phyloP scores from a whole-genome alignment of 2,888 invertebrate species.

The Scelioninae gen. 2 region DNA sequence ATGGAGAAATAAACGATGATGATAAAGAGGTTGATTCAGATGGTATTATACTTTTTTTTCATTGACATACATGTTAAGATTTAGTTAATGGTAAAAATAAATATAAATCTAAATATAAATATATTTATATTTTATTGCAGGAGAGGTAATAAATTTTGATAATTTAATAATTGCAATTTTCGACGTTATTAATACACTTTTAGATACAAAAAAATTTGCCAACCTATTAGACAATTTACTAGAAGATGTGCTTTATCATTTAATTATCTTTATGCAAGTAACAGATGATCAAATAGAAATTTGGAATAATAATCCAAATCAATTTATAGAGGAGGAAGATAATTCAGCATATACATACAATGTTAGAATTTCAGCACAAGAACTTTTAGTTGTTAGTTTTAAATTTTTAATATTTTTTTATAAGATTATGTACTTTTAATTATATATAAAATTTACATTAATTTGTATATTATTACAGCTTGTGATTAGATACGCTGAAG shows the following conservation, averaged over 20 bases:
- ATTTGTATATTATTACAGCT: slow-evolving; percentile 64
- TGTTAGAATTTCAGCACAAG: slow-evolving; percentile 81
- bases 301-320: slow-evolving; percentile 81
- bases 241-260: slow-evolving; percentile 81
- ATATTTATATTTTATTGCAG: slow-evolving; percentile 67
- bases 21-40: slow-evolving; percentile 80
- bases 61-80: too few relatives aligned
- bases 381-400: slow-evolving; percentile 77
- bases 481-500: slow-evolving; percentile 74
- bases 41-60: too few relatives aligned
- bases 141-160: slow-evolving; percentile 80
- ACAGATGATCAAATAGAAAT: slow-evolving; percentile 81
- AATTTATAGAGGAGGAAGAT: slow-evolving; percentile 83
- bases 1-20: slow-evolving; percentile 75
- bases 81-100: neutral
- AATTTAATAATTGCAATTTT: slow-evolving; percentile 81
- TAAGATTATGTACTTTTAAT: too few relatives aligned
- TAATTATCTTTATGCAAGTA: slow-evolving; percentile 83
- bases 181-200: slow-evolving; percentile 81
- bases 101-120: too few relatives aligned
- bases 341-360: slow-evolving; percentile 80
- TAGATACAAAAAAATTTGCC: slow-evolving; percentile 78
- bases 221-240: slow-evolving; percentile 79
- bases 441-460: neutral
- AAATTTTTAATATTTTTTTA: neutral